Percentiles rank a stretch among this genome's conserved stretches.
These are phyloP conservation scores for Ornithorhynchus anatinus DNA, from an alignment of 2,113 vertebrate genomes.

Conservation along the genomic window DNA sequence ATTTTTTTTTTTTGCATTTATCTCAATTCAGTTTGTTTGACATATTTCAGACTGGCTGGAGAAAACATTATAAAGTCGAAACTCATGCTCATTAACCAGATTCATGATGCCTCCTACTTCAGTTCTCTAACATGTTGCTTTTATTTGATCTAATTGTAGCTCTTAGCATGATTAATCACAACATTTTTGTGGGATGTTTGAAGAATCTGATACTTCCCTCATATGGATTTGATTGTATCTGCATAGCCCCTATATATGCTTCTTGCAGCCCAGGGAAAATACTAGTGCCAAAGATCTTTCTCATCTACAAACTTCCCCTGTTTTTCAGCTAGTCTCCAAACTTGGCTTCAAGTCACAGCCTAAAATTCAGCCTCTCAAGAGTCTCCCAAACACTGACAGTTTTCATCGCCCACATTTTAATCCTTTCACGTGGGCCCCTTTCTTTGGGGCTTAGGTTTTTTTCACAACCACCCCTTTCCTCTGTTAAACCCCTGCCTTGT, in stretches of 20 bases:
- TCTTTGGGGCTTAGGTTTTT: neutral
- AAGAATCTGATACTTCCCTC: slow-evolving; percentile 44
- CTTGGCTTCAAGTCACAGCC: neutral
- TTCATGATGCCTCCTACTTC: slow-evolving; percentile 27
- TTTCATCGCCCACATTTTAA: neutral
- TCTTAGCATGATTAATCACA: slow-evolving; percentile 48
- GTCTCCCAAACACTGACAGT: neutral
- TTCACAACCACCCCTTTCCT: neutral
- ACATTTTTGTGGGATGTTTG: slow-evolving; percentile 29
- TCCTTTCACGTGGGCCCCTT: neutral
- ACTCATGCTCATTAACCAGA: slow-evolving; percentile 25
- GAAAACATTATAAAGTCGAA: slow-evolving; percentile 15
- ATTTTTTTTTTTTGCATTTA: slow-evolving; percentile 27
- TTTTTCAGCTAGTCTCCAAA: slow-evolving; percentile 13
- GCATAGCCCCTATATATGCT: slow-evolving; percentile 38
- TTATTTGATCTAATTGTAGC: slow-evolving; percentile 55
- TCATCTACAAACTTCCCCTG: slow-evolving; percentile 3
- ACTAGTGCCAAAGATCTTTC: neutral
- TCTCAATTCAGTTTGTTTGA: slow-evolving; percentile 32
- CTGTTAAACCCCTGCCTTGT: neutral
- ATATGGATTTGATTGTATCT: slow-evolving; percentile 35
- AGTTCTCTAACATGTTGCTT: slow-evolving; percentile 40
- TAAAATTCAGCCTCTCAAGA: neutral
- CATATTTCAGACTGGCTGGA: slow-evolving; percentile 23
- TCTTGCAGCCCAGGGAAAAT: slow-evolving; percentile 11